Base-by-base conservation (phyloP, 1,140 invertebrate genomes). In the Melipona quadrifasciata region DNA sequence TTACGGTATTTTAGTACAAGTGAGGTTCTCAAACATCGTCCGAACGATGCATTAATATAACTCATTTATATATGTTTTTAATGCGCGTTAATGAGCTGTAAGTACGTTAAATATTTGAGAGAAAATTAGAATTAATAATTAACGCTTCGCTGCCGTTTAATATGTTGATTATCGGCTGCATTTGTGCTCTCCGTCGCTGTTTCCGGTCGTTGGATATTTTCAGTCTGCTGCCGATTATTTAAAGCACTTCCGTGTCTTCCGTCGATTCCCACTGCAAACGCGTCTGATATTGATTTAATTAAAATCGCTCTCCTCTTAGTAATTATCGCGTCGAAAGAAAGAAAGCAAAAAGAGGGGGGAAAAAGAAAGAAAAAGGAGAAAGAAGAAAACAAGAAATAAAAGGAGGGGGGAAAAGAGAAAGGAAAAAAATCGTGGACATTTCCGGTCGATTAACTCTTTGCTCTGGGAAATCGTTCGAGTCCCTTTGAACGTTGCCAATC, bases 61-160 rank as follows among this genome's bases (percentile, higher is more conserved):
- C 55, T 53, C 51, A 84, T 72, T 72, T 72, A 84, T 84, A 80
- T 80, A 71, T 84, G 82, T 78, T 84, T 84, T 84, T 78, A 84
- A 84, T 75, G 39, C 67, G 65, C 27, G 75, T 78, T 84, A 84
- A 80, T 72, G 82, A 72, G 67, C 68, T 80, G 57, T 80, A 73
- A 80, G 77, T 71, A 73, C 47, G 75, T 79, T 84, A 79, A 84
- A 84, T 77, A 80, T 84, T 84, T 80, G 82, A 84, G 39, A 64
- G 75, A 72, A 84, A 79, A 84, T 84, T 79, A 84, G 82, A 84
- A 84, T 84, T 84, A 84, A 84, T 80, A 80, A 79, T 79, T 79
- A 84, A 84, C 76, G 76, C 47, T 71, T 58, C 76, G 57, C 31
- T 71, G 74, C 75, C 34, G 73, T 82, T 83, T 77, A 77, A 83